A percentile compares a stretch with the other conserved stretches of the same genome.
Evolutionary conservation across 2,888 invertebrate genomes (phyloP).

Genomic region (Ligdia adustata): DNA sequence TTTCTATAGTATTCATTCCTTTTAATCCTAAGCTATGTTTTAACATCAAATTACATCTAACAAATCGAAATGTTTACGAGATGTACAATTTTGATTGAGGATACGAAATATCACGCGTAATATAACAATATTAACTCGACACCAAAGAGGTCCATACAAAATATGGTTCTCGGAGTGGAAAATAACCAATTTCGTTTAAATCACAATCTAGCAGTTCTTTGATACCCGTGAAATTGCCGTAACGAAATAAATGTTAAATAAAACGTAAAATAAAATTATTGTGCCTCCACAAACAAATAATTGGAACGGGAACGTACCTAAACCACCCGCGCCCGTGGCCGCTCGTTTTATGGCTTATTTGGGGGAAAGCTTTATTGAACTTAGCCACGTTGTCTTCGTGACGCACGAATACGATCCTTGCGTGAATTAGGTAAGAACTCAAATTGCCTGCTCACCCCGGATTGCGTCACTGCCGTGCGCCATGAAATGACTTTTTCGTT

Average conservation of each 20-base stretch:
- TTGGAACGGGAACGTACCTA: constrained; percentile 75
- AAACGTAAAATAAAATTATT: constrained; percentile 84
- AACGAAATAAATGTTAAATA: constrained; percentile 84
- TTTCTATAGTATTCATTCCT: too few relatives aligned
- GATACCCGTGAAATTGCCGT: constrained; percentile 84
- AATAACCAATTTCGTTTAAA: constrained; percentile 82
- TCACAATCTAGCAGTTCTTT: constrained; percentile 82
- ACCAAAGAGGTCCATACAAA: constrained; percentile 43
- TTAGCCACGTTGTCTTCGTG: constrained; percentile 71
- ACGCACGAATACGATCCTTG: constrained; percentile 63
- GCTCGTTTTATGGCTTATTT: constrained; percentile 83
- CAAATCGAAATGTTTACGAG: constrained; percentile 52
- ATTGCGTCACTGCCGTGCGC: constrained; percentile 73
- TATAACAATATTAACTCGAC: constrained; percentile 76
- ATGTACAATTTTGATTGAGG: constrained; percentile 59
- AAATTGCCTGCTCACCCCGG: constrained; percentile 43
- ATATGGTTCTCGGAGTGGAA: constrained; percentile 76
- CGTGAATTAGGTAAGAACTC: constrained; percentile 47
- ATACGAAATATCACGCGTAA: constrained; percentile 72
- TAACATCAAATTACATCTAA: constrained; percentile 39
- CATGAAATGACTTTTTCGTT: constrained; percentile 83
- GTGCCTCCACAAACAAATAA: constrained; percentile 84
- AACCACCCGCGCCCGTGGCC: constrained; percentile 74
- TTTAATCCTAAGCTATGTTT: too few relatives aligned
- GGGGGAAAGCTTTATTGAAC: constrained; percentile 84